A percentile compares a stretch with the other conserved stretches of the same genome.
Conservation (phyloP, 2,888 invertebrate species). For the Buathra laborator region DNA sequence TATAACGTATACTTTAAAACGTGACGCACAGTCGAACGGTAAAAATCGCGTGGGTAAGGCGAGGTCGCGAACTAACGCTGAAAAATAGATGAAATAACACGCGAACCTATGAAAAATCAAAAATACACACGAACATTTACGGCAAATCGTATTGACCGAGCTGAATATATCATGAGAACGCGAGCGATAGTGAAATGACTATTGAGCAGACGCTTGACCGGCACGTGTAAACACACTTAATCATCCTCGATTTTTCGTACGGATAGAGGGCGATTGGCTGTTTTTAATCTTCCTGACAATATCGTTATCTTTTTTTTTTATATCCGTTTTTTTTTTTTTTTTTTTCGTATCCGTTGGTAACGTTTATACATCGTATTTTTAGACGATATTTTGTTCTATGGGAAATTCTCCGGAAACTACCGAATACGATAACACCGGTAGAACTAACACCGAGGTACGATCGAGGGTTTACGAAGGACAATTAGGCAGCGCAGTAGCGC, state of each 20-base stretch:
- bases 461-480: too few relatives aligned
- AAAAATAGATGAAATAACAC: neutral
- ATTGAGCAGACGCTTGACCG: neutral
- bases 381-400: neutral
- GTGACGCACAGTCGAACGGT: neutral
- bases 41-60: neutral
- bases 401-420: too few relatives aligned
- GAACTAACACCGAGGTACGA: neutral
- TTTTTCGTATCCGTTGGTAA: neutral
- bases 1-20: neutral
- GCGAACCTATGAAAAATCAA: neutral
- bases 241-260: neutral
- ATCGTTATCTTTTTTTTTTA: neutral
- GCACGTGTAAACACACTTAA: neutral
- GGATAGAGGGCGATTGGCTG: neutral
- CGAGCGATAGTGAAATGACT: neutral
- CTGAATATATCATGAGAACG: neutral
- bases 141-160: neutral
- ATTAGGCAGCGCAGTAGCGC: constrained; percentile 19
- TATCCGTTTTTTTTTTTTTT: neutral
- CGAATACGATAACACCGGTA: neutral
- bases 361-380: neutral
- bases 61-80: neutral
- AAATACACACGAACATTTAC: neutral
- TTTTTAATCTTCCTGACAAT: neutral